These are phyloP conservation scores for Chlorops oryzae DNA, from an alignment of 1,140 invertebrate genomes.

Conservation along the genomic window DNA sequence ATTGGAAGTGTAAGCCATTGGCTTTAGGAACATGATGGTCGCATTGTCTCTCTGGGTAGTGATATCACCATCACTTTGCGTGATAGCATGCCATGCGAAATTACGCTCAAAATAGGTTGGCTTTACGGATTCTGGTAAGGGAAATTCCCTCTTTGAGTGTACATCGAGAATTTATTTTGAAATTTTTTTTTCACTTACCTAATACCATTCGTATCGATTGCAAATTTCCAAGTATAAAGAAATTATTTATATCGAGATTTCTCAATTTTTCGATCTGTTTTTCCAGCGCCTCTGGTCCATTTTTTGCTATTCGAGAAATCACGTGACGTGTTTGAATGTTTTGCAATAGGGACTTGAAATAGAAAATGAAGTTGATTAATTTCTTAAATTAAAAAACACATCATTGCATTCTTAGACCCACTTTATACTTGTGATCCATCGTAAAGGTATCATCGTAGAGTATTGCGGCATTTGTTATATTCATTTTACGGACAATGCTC, in stretches of 20 bases:
- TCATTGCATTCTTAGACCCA: too few relatives aligned
- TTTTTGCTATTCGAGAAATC: conserved; percentile 60
- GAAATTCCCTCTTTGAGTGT: not conserved
- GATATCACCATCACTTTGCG: conserved; percentile 61
- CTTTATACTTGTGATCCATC: conserved; percentile 90
- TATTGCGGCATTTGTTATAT: conserved; percentile 85
- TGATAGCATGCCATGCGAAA: conserved; percentile 62
- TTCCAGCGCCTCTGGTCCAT: conserved; percentile 53
- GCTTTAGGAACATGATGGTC: conserved; percentile 61
- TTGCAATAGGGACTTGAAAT: conserved; percentile 77
- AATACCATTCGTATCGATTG: conserved; percentile 65
- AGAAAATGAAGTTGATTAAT: too few relatives aligned
- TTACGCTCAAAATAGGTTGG: conserved; percentile 48
- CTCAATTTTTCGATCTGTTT: conserved; percentile 64
- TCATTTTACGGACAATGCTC: conserved; percentile 70
- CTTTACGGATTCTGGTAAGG: conserved; percentile 45
- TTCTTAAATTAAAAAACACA: too few relatives aligned
- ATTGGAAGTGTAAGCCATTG: conserved; percentile 55
- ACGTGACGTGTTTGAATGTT: conserved; percentile 83
- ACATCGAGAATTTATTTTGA: too few relatives aligned
- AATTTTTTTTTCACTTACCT: conserved; percentile 22
- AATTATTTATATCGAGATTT: conserved; percentile 81
- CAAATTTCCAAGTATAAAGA: conserved; percentile 70
- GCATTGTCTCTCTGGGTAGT: conserved; percentile 64
- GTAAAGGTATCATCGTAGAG: conserved; percentile 82